A percentile compares a stretch with the other conserved stretches of the same genome.
phyloP scores from a whole-genome alignment of 2,797 vertebrate species.

The Takifugu ocellatus region DNA sequence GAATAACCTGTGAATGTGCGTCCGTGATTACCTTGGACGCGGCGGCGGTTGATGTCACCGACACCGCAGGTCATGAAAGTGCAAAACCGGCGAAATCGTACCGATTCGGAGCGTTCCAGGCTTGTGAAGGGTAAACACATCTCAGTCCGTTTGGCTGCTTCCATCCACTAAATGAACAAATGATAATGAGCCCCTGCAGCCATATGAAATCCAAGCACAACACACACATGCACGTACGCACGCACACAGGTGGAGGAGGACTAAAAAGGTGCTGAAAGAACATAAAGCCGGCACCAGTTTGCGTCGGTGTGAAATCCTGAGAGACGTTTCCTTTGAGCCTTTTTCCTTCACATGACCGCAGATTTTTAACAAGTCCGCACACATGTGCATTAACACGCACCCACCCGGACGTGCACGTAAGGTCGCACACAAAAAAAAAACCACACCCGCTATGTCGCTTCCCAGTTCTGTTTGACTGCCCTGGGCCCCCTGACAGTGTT shows the following conservation, averaged over 20 bases:
- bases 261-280: constrained; percentile 63
- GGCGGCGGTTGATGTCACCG: constrained; percentile 28
- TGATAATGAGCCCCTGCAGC: constrained; percentile 22
- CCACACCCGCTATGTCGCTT: constrained; percentile 35
- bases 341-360: constrained; percentile 68
- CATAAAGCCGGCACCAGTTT: constrained; percentile 72
- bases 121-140: constrained; percentile 13
- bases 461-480: constrained; percentile 60
- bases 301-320: constrained; percentile 66
- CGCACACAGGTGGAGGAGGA: constrained; percentile 23
- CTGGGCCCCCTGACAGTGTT: constrained; percentile 59
- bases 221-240: constrained; percentile 6
- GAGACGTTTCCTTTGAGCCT: constrained; percentile 63
- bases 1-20: constrained; percentile 38
- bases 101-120: constrained; percentile 8
- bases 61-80: constrained; percentile 20
- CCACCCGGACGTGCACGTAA: constrained; percentile 1
- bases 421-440: constrained; percentile 25
- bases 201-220: constrained; percentile 4
- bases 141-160: constrained; percentile 18
- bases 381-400: constrained; percentile 35
- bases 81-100: constrained; percentile 6
- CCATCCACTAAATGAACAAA: constrained; percentile 22
- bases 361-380: constrained; percentile 55
- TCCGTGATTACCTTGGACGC: constrained; percentile 35